Conservation (phyloP, 2,888 invertebrate species). For the Nemapogon koenigi region DNA sequence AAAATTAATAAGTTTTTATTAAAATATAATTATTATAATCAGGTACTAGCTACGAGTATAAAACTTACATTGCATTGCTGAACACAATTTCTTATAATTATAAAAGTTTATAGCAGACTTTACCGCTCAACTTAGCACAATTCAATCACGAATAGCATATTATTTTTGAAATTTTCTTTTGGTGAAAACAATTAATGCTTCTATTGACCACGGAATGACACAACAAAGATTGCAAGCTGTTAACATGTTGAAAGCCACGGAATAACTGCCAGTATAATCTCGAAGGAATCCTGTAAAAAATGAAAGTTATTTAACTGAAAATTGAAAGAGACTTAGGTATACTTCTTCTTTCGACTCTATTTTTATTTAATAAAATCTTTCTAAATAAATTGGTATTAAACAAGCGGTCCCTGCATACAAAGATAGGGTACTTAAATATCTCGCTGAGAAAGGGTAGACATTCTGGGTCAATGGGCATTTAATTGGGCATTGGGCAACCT, state of each 20-base stretch:
- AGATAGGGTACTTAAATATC: too few species aligned
- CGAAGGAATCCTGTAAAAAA: conserved; percentile 64
- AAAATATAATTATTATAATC: background rate
- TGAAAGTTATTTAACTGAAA: too few species aligned
- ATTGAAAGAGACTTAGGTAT: too few species aligned
- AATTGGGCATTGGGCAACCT: too few species aligned
- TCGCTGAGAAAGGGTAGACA: too few species aligned
- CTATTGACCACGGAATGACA: conserved; percentile 67
- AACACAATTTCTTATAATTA: too few species aligned
- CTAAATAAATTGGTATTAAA: too few species aligned
- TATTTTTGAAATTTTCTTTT: conserved; percentile 23
- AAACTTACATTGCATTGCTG: background rate
- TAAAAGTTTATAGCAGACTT: background rate
- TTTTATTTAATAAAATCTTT: too few species aligned
- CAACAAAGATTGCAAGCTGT: conserved; percentile 65
- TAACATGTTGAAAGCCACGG: conserved; percentile 64
- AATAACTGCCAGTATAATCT: conserved; percentile 66
- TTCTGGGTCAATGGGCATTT: too few species aligned
- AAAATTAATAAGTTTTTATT: background rate
- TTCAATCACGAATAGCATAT: conserved; percentile 14
- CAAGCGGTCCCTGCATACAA: too few species aligned
- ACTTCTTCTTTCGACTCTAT: too few species aligned
- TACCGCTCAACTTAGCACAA: background rate
- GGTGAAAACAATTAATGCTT: conserved; percentile 38
- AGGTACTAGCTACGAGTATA: background rate